Evolutionary conservation across 2,113 vertebrate species (phyloP).

Genomic region (Callospermophilus lateralis): DNA sequence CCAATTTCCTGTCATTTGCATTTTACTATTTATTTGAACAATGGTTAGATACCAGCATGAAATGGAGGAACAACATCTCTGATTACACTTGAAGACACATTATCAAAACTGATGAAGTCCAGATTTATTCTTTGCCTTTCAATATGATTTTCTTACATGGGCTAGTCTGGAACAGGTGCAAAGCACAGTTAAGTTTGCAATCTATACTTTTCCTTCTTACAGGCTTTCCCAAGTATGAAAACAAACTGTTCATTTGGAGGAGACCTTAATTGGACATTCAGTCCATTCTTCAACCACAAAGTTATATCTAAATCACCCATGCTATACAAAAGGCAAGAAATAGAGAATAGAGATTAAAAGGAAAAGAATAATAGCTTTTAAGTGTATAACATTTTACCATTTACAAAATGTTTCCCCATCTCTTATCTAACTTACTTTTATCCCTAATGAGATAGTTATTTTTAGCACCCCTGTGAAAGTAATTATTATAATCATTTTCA

Average conservation of each 20-base stretch:
- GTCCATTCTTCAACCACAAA: not conserved
- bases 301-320: constrained; percentile 21
- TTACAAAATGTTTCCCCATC: constrained; percentile 35
- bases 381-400: constrained; percentile 26
- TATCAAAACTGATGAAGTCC: constrained; percentile 57
- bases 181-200: not conserved
- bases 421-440: not conserved
- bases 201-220: no score
- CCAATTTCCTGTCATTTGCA: constrained; percentile 36
- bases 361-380: constrained; percentile 17
- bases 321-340: constrained; percentile 45
- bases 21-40: constrained; percentile 76
- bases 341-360: not conserved
- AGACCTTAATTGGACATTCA: constrained; percentile 28
- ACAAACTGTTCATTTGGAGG: constrained; percentile 31
- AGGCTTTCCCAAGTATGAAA: no score
- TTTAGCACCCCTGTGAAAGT: not conserved
- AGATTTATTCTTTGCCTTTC: constrained; percentile 60
- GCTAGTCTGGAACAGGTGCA: not conserved
- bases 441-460: constrained; percentile 2
- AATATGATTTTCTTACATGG: constrained; percentile 52
- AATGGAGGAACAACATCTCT: constrained; percentile 47
- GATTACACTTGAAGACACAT: constrained; percentile 64
- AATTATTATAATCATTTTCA: constrained; percentile 55
- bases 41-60: constrained; percentile 53